Evolutionary conservation across 1,140 invertebrate genomes (phyloP).

Genomic region (Brachionus plicatilis): DNA sequence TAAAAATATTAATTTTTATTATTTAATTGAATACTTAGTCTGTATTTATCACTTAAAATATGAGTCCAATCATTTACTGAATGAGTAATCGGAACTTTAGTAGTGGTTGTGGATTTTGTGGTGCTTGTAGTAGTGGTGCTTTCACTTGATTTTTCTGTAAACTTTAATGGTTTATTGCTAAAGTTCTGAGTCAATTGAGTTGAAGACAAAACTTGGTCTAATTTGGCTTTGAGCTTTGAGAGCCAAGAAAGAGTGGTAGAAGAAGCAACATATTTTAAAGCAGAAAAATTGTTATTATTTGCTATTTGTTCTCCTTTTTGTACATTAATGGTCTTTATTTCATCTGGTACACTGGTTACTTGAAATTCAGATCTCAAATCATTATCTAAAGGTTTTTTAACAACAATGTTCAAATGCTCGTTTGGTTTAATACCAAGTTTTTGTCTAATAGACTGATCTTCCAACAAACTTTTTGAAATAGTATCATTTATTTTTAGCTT

Average conservation of each 20-base stretch:
- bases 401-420: background rate
- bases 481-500: constrained; percentile 29
- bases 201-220: background rate
- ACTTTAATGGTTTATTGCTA: background rate
- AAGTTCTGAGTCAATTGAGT: background rate
- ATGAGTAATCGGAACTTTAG: background rate
- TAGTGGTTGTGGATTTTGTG: background rate
- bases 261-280: background rate
- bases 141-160: background rate
- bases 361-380: background rate
- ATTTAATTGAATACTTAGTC: background rate
- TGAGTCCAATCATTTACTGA: constrained; percentile 18
- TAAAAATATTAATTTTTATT: background rate
- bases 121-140: background rate
- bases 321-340: background rate
- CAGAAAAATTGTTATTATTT: background rate
- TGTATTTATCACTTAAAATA: constrained; percentile 22
- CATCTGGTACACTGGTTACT: background rate
- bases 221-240: constrained; percentile 29
- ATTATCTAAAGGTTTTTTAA: background rate
- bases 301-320: background rate
- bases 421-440: constrained; percentile 20
- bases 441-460: background rate
- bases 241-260: background rate
- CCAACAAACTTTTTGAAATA: background rate